These are phyloP conservation scores for Tangara arthus DNA, from an alignment of 2,797 vertebrate genomes.

Conservation along the genomic window DNA sequence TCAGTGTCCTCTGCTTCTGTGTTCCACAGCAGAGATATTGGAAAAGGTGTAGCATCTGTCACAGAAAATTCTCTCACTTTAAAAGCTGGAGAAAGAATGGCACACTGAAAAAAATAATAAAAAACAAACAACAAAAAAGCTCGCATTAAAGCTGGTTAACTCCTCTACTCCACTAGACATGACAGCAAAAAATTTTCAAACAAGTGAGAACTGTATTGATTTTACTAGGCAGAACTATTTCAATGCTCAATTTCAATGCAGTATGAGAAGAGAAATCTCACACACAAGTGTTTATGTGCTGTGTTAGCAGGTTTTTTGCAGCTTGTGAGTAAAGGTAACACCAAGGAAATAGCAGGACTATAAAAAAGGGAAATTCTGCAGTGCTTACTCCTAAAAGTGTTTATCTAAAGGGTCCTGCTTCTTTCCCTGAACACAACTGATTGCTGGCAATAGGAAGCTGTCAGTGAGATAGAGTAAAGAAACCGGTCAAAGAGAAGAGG, in stretches of 20 bases:
- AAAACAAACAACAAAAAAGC: neutral
- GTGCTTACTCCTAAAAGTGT: neutral
- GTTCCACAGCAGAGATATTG: slow-evolving; percentile 80
- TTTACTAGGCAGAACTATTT: neutral
- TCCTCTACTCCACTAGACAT: neutral
- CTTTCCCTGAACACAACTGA: neutral
- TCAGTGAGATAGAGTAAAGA: neutral
- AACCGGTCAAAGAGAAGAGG: neutral
- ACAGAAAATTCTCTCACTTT: slow-evolving; percentile 83
- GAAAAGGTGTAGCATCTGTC: slow-evolving; percentile 78
- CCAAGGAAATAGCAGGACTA: neutral
- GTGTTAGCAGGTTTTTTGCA: neutral
- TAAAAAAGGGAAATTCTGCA: neutral
- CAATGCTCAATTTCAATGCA: neutral
- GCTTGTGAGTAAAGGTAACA: neutral
- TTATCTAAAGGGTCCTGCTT: neutral
- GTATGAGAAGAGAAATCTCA: neutral
- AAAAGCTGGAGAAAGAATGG: slow-evolving; percentile 81
- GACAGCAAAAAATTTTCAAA: neutral
- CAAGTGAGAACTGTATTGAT: neutral
- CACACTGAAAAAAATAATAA: slow-evolving; percentile 67
- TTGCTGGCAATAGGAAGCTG: neutral
- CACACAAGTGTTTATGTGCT: rapidly evolving
- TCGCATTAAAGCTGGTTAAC: neutral
- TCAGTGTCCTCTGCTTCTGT: slow-evolving; percentile 78